These are phyloP conservation scores for Seriola aureovittata DNA, from an alignment of 2,113 vertebrate genomes.

Conservation along the genomic window DNA sequence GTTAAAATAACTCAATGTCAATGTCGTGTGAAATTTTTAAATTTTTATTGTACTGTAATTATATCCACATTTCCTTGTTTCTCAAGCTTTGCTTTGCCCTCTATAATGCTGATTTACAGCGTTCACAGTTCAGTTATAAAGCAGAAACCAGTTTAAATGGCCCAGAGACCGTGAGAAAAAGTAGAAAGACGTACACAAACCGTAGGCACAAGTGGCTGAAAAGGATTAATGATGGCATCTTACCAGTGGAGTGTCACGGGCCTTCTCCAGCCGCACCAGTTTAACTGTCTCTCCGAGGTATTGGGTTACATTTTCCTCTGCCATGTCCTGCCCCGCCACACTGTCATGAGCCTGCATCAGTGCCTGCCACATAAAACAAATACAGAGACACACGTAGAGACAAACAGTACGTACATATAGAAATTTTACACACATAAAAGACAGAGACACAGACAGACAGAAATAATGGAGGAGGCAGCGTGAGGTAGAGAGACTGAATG, in stretches of 20 bases:
- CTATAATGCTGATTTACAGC: neutral
- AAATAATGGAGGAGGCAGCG: slow-evolving; percentile 26
- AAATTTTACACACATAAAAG: slow-evolving; percentile 22
- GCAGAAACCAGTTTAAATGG: neutral
- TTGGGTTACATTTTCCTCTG: slow-evolving; percentile 87
- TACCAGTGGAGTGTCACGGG: slow-evolving; percentile 94
- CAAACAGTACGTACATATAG: slow-evolving; percentile 27
- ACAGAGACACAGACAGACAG: slow-evolving; percentile 34
- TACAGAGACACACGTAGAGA: slow-evolving; percentile 36
- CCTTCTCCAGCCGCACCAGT: slow-evolving; percentile 95
- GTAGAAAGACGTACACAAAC: neutral
- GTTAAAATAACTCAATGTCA: neutral
- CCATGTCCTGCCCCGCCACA: slow-evolving; percentile 92
- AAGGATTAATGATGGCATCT: slow-evolving; percentile 64
- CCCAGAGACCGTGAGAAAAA: neutral
- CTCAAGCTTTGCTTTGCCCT: slow-evolving; percentile 14
- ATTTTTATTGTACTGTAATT: neutral
- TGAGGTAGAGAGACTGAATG: slow-evolving; percentile 13
- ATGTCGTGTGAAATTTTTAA: neutral
- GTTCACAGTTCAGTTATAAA: neutral
- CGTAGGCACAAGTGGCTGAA: neutral
- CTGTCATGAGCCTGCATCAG: slow-evolving; percentile 94
- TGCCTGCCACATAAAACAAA: slow-evolving; percentile 83
- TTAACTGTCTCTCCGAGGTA: slow-evolving; percentile 93
- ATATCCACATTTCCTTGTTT: neutral